Conservation (phyloP, 1,140 invertebrate species). For the Sipha flava region DNA sequence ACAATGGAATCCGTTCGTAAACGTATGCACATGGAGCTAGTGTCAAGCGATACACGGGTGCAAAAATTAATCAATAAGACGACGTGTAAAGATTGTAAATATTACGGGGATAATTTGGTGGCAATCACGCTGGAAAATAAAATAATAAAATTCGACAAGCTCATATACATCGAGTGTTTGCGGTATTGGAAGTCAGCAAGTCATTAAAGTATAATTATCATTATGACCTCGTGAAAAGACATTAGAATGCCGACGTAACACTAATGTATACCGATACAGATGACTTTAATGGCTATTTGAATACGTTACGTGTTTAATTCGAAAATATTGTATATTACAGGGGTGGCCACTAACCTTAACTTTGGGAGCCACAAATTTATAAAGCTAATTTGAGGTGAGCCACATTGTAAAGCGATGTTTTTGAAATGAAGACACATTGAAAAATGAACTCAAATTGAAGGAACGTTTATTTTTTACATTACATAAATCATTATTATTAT, state of each 20-base stretch:
- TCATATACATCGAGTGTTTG: conserved; percentile 28
- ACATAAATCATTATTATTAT: no score
- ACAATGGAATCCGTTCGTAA: conserved; percentile 35
- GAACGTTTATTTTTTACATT: no score
- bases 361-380: no score
- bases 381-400: no score
- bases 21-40: conserved; percentile 39
- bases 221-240: conserved; percentile 30
- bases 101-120: conserved; percentile 33
- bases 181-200: conserved; percentile 35
- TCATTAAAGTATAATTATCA: conserved; percentile 36
- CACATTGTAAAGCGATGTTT: no score
- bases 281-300: no score
- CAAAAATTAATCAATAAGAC: conserved; percentile 28
- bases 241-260: background rate
- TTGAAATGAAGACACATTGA: no score
- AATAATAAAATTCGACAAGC: conserved; percentile 30
- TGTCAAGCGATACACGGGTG: conserved; percentile 4
- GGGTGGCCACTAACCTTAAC: no score
- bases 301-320: no score
- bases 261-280: background rate
- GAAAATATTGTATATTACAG: no score
- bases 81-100: conserved; percentile 28
- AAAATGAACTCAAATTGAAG: no score
- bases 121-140: conserved; percentile 27